phyloP scores from a whole-genome alignment of 2,797 vertebrate genomes.

The Typhlichthys subterraneus region DNA sequence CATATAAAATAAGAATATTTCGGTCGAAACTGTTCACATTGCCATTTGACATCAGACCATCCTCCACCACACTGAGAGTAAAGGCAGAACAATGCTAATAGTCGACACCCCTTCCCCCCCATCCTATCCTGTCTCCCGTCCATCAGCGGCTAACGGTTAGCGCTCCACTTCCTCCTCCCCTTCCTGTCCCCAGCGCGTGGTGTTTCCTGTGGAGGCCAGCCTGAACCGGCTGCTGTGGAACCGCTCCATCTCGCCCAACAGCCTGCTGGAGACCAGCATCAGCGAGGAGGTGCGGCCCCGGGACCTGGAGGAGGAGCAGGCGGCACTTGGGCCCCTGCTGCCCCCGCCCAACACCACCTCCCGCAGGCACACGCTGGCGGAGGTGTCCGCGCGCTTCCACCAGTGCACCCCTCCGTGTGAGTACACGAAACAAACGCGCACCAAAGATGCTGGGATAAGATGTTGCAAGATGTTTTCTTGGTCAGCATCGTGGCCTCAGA shows the following conservation, averaged over 20 bases:
- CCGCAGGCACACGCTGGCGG: slow-evolving; percentile 91
- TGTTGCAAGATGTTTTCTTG: too few relatives aligned
- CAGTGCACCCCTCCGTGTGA: slow-evolving; percentile 87
- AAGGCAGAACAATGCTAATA: slow-evolving; percentile 3
- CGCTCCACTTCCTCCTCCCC: neutral
- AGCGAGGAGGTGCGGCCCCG: slow-evolving; percentile 87
- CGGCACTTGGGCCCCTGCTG: slow-evolving; percentile 71
- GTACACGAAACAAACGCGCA: slow-evolving; percentile 41
- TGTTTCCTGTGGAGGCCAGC: slow-evolving; percentile 86
- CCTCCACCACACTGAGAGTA: neutral
- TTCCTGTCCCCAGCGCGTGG: slow-evolving; percentile 70
- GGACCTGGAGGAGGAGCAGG: slow-evolving; percentile 85
- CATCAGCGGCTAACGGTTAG: slow-evolving; percentile 32
- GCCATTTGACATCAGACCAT: neutral
- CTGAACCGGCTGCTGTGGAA: slow-evolving; percentile 85
- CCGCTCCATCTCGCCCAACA: slow-evolving; percentile 89
- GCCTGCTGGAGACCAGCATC: slow-evolving; percentile 90
- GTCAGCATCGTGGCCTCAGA: too few relatives aligned
- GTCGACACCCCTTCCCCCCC: slow-evolving; percentile 19
- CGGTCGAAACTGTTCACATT: too few relatives aligned
- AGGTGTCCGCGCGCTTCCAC: slow-evolving; percentile 88
- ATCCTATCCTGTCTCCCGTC: slow-evolving; percentile 15
- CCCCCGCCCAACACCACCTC: slow-evolving; percentile 80
- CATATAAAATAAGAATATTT: too few relatives aligned
- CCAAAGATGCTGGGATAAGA: too few relatives aligned